phyloP scores from a whole-genome alignment of 2,797 vertebrate species.

The Neosalanx taihuensis region DNA sequence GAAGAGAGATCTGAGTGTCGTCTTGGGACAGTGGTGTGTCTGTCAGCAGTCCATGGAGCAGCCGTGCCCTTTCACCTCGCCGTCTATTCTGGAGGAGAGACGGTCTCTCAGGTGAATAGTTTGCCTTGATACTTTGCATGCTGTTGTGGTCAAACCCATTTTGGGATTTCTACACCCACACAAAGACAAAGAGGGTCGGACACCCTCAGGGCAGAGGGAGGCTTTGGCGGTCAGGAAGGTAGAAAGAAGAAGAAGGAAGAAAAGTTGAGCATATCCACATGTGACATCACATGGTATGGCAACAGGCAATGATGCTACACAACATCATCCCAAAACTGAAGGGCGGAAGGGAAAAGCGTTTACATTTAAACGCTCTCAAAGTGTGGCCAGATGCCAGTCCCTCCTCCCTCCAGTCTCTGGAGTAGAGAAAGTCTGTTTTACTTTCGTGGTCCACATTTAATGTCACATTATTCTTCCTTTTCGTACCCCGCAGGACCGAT shows the following conservation, averaged over 20 bases:
- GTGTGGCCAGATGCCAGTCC: too few relatives aligned
- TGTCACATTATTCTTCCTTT: constrained; percentile 2
- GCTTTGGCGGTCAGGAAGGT: neutral
- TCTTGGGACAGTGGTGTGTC: neutral
- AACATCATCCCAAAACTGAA: neutral
- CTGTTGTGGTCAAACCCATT: neutral
- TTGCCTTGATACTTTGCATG: neutral
- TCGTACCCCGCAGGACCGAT: neutral
- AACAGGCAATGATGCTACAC: neutral
- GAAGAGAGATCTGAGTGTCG: neutral
- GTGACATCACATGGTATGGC: neutral
- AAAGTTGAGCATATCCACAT: neutral
- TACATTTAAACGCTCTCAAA: neutral
- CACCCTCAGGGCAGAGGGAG: neutral
- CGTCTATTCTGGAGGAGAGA: neutral
- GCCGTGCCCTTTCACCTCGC: neutral
- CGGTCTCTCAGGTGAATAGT: neutral
- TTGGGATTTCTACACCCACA: constrained; percentile 1
- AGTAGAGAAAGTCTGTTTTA: constrained; percentile 1
- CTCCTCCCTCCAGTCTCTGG: neutral
- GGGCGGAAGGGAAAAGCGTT: neutral
- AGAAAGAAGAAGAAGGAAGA: neutral
- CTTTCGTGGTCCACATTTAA: constrained; percentile 5
- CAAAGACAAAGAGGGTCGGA: neutral
- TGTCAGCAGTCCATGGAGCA: neutral